Evolutionary conservation across 2,113 vertebrate genomes (phyloP), one percentile per base, ranked within the genome.

Genomic region (Charina bottae): DNA sequence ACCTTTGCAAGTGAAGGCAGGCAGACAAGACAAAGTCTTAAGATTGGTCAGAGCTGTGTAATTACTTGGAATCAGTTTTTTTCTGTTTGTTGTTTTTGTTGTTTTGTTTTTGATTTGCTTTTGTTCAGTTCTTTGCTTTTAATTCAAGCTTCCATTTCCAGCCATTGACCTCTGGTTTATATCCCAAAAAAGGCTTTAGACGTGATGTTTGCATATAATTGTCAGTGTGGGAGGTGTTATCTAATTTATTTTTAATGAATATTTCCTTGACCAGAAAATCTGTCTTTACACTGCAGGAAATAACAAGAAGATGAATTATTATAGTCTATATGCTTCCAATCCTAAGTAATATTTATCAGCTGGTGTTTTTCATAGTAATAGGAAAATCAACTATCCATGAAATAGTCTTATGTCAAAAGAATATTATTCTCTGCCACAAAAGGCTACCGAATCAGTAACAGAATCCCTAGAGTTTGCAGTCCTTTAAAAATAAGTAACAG

Each of bases 311-410:
- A 58, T 58, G 54, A 87, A 58, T 87, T 58, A 87, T n/a, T 58
- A 21, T 19, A 33, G 55, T 58, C 85, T 87, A 8, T 37, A 56
- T 37, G 28, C 33, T 58, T 37, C 55, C 23, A 46, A 37, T 33
- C 58, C 33, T 58, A 88, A 88, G 37, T 84, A 84, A 84, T 88
- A 88, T 88, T 26, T 88, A 88, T 88, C 59, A 64, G 42, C 87
- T 88, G 23, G 42, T 46, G 23, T 88, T 88, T 64, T 86, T 88
- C 42, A 62, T 26, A 49, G 23, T 46, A 26, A 49, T 84, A 49
- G 23, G 42, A 84, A 84, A 84, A 84, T 84, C 46, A 84, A 49
- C 37, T 84, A 84, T 84, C 83, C 83, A 49, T 84, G 19, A 24
- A 84, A 84, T 84, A 49, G 21, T 23, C 23, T 46, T 49, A 84